Conservation (phyloP, 92 coral and sea anemone genomes). For the Ricordea florida region DNA sequence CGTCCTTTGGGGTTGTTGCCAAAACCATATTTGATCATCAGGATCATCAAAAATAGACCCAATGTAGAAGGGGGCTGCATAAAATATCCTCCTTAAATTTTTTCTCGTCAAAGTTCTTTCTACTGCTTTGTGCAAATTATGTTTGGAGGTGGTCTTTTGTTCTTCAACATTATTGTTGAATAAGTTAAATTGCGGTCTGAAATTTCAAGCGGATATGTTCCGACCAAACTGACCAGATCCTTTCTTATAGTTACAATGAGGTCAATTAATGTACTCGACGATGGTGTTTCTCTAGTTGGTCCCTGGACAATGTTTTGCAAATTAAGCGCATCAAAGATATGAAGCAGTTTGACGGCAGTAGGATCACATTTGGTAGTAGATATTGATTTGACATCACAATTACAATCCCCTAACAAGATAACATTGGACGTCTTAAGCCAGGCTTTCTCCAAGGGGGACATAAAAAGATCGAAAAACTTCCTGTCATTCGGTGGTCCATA, state of each 20-base stretch:
- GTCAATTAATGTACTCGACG: slow-evolving; percentile 16
- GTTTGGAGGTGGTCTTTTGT: not conserved
- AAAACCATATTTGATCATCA: not conserved
- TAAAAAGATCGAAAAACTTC: slow-evolving; percentile 32
- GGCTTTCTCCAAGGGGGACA: slow-evolving; percentile 12
- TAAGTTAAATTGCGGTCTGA: slow-evolving; percentile 11
- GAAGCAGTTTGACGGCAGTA: not conserved
- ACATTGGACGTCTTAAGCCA: not conserved
- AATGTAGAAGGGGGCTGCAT: not conserved
- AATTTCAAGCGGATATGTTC: slow-evolving; percentile 3
- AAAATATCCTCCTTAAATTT: not conserved
- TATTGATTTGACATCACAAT: slow-evolving; percentile 6
- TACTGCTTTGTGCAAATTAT: not conserved
- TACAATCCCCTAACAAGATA: slow-evolving; percentile 7
- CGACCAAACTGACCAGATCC: slow-evolving; percentile 12
- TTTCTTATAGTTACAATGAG: slow-evolving; percentile 18
- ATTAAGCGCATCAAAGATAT: not conserved
- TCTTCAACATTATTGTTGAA: not conserved
- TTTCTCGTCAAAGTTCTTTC: not conserved
- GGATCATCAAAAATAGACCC: not conserved
- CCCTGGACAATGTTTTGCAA: not conserved
- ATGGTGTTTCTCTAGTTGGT: not conserved
- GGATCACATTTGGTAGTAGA: slow-evolving; percentile 7
- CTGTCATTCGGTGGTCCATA: slow-evolving; percentile 27
- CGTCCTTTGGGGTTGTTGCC: no score